These are phyloP conservation scores for Salarias fasciatus DNA, from an alignment of 2,797 vertebrate species.

Conservation along the genomic window DNA sequence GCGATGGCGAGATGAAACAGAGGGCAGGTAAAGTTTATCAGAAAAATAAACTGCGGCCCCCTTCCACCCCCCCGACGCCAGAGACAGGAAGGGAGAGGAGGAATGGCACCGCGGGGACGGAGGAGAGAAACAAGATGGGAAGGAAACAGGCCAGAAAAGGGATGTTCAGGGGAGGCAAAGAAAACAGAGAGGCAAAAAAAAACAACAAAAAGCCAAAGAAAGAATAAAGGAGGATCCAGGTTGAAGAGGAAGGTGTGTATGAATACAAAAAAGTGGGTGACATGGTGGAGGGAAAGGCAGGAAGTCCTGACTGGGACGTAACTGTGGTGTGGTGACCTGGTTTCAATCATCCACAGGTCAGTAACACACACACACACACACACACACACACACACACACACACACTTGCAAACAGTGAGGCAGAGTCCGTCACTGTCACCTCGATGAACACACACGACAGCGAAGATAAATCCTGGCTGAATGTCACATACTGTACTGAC, in stretches of 20 bases:
- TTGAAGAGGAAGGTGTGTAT: background rate
- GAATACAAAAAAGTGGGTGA: background rate
- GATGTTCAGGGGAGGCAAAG: no score
- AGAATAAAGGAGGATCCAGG: background rate
- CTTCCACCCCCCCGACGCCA: slow-evolving; percentile 1
- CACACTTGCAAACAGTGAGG: slow-evolving; percentile 33
- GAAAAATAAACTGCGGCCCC: slow-evolving; percentile 11
- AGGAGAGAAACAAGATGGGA: background rate
- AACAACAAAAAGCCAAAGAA: background rate
- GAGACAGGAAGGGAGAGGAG: background rate
- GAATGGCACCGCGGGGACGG: background rate
- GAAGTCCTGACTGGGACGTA: slow-evolving; percentile 46
- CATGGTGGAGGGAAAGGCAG: slow-evolving; percentile 11
- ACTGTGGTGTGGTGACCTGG: slow-evolving; percentile 12
- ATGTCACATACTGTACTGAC: slow-evolving; percentile 11
- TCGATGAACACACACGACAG: slow-evolving; percentile 14
- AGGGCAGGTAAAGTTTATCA: slow-evolving; percentile 57
- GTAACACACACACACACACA: slow-evolving; percentile 39
- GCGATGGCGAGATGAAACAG: slow-evolving; percentile 57
- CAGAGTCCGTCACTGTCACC: slow-evolving; percentile 12
- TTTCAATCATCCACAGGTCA: slow-evolving; percentile 53
- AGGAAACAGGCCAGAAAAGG: no score
- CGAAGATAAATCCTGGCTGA: background rate
- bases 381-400: no score
- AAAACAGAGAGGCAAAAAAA: background rate